phyloP scores from a whole-genome alignment of 2,888 invertebrate genomes.

The Augochlorella aurata region DNA sequence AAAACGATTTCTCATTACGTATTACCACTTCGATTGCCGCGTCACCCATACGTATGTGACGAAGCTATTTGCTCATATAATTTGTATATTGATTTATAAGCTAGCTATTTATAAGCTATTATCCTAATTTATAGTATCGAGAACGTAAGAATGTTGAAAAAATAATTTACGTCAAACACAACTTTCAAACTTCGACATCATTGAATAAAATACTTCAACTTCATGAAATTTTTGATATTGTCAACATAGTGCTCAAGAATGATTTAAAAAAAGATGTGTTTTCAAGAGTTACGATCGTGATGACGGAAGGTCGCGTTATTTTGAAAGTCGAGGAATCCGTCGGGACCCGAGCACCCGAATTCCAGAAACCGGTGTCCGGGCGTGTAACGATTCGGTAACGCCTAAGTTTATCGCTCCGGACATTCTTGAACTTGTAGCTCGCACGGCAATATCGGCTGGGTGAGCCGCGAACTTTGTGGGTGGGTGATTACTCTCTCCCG shows the following conservation, averaged over 20 bases:
- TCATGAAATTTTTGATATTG: too few species aligned
- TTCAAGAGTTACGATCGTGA: background rate
- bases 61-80: too few species aligned
- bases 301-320: background rate
- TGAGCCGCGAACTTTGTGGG: constrained; percentile 49
- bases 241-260: background rate
- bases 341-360: constrained; percentile 17
- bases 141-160: too few species aligned
- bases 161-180: too few species aligned
- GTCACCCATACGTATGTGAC: too few species aligned
- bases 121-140: too few species aligned
- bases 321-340: background rate
- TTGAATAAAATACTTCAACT: too few species aligned
- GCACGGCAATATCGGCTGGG: constrained; percentile 30
- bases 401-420: constrained; percentile 63
- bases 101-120: too few species aligned
- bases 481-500: constrained; percentile 59
- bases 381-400: constrained; percentile 59
- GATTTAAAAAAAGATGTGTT: background rate
- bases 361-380: constrained; percentile 50
- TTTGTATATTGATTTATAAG: too few species aligned
- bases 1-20: too few species aligned
- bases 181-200: too few species aligned
- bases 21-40: too few species aligned
- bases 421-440: constrained; percentile 54